Conservation (phyloP, 1,140 invertebrate species). For the Drosophila oshimai region DNA sequence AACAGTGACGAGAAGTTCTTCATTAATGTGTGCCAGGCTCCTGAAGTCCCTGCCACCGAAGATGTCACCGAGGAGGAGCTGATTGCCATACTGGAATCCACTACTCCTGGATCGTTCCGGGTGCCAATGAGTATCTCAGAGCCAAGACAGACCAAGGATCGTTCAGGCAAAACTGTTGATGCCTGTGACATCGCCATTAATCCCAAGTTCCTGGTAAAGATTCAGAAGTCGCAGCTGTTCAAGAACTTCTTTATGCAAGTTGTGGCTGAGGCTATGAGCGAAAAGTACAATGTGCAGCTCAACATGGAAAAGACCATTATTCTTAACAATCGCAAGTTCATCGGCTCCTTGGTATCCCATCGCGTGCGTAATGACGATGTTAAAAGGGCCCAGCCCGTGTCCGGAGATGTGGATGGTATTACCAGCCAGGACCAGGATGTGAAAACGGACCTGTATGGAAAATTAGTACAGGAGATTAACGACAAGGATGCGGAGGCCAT, state of each 20-base stretch:
- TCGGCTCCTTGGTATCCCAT: conserved; percentile 89
- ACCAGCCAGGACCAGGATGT: neutral
- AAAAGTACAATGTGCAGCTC: conserved; percentile 89
- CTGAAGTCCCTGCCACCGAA: conserved; percentile 90
- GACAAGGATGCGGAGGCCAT: conserved; percentile 50
- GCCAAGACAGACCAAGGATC: conserved; percentile 90
- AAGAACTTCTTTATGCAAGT: conserved; percentile 90
- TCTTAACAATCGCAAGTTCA: conserved; percentile 85
- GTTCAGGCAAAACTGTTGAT: conserved; percentile 87
- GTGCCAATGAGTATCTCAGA: conserved; percentile 95
- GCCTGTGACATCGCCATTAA: conserved; percentile 92
- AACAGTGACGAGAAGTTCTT: conserved; percentile 89
- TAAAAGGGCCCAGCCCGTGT: conserved; percentile 57
- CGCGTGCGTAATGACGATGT: conserved; percentile 88
- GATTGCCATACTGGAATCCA: conserved; percentile 87
- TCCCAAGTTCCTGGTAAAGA: conserved; percentile 88
- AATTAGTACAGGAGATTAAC: conserved; percentile 78
- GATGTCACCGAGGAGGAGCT: conserved; percentile 91
- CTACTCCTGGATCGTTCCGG: conserved; percentile 88
- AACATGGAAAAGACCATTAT: conserved; percentile 85
- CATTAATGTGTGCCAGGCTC: conserved; percentile 90
- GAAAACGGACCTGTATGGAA: neutral
- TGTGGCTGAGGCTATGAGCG: conserved; percentile 88
- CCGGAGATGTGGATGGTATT: conserved; percentile 55
- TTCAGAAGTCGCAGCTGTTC: conserved; percentile 87